Conservation (phyloP, 2,113 vertebrate species). For the Alligator sinensis region DNA sequence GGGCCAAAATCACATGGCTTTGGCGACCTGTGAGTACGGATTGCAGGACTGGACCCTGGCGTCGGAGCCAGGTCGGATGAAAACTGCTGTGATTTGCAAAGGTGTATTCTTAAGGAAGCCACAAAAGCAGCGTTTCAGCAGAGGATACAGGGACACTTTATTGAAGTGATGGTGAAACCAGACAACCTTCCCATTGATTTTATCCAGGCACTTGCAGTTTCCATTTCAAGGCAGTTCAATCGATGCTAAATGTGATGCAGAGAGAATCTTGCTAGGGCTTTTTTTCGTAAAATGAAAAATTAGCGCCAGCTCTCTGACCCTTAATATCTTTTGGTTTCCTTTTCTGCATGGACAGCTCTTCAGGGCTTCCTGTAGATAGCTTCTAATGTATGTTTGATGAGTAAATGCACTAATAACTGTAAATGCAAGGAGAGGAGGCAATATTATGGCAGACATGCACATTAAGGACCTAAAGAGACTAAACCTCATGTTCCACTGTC, state of each 20-base stretch:
- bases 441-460: background rate
- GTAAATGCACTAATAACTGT: slow-evolving; percentile 9
- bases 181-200: slow-evolving; percentile 67
- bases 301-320: background rate
- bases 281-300: slow-evolving; percentile 16
- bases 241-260: slow-evolving; percentile 51
- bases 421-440: background rate
- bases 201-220: slow-evolving; percentile 65
- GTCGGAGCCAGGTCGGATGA: background rate
- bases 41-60: fast-evolving
- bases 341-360: background rate
- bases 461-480: background rate
- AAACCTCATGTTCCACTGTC: slow-evolving; percentile 2
- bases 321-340: slow-evolving; percentile 27
- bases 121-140: slow-evolving; percentile 58
- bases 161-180: slow-evolving; percentile 46
- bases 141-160: slow-evolving; percentile 51
- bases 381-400: background rate
- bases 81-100: background rate
- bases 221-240: slow-evolving; percentile 59
- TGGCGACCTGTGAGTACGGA: background rate
- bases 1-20: background rate
- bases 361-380: slow-evolving; percentile 18
- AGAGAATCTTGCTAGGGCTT: slow-evolving; percentile 27
- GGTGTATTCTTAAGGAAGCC: slow-evolving; percentile 46